Percentiles rank a stretch among this genome's conserved stretches.
phyloP scores from a whole-genome alignment of 2,113 vertebrate genomes.

The Butorides virescens region DNA sequence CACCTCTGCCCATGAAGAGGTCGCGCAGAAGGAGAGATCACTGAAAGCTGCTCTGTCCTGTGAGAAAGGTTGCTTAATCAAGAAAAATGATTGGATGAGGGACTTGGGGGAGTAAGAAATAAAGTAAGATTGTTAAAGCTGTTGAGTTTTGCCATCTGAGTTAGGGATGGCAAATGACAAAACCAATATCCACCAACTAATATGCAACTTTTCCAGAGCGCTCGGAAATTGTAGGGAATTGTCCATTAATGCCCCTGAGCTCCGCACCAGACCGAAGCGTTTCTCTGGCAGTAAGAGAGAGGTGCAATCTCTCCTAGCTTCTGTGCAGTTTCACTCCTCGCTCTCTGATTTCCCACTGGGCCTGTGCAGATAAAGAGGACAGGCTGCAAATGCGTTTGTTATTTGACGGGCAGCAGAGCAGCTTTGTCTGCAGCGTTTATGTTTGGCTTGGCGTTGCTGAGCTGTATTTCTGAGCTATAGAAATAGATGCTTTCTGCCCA shows the following conservation, averaged over 20 bases:
- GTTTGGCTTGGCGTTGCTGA: neutral
- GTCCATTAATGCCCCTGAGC: neutral
- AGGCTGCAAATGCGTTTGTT: neutral
- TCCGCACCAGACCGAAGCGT: neutral
- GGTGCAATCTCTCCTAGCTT: neutral
- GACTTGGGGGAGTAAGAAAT: neutral
- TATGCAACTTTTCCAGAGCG: neutral
- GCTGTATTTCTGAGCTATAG: neutral
- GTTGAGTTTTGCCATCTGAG: neutral
- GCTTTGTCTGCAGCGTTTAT: neutral
- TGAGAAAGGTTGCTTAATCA: neutral
- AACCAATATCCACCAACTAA: neutral
- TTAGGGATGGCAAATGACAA: neutral
- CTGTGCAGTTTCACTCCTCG: neutral
- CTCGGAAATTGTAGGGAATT: neutral
- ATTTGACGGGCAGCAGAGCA: neutral
- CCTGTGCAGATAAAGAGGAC: neutral
- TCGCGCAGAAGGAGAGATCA: neutral
- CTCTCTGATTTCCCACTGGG: neutral
- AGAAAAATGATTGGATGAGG: neutral
- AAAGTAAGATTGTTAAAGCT: neutral
- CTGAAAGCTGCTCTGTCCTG: neutral
- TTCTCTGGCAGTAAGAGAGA: neutral
- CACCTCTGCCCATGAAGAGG: neutral
- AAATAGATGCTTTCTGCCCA: neutral